Evolutionary conservation across 2,797 vertebrate genomes (phyloP).

Genomic region (Sorex maritimensis): DNA sequence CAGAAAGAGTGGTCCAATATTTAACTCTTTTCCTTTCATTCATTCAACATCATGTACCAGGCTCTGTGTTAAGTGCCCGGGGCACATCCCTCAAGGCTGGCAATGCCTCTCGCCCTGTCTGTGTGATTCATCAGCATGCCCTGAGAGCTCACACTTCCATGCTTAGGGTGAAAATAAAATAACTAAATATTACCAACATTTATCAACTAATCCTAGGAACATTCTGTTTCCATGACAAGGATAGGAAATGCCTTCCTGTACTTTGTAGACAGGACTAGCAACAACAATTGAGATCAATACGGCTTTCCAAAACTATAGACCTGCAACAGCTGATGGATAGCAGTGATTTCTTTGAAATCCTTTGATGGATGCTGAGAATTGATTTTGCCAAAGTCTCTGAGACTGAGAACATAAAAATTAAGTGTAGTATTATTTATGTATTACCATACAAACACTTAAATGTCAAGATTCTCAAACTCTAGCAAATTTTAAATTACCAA

Average conservation of each 20-base stretch:
- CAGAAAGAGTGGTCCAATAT: neutral
- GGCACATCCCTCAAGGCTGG: neutral
- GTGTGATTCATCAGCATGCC: neutral
- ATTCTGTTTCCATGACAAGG: slow-evolving; percentile 50
- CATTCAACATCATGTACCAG: neutral
- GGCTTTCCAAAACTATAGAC: slow-evolving; percentile 31
- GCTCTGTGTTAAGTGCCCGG: neutral
- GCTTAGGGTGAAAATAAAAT: neutral
- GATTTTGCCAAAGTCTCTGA: slow-evolving; percentile 36
- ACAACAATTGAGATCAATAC: slow-evolving; percentile 19
- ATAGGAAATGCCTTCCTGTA: neutral
- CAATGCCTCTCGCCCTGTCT: neutral
- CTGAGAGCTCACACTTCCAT: too few species aligned
- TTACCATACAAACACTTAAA: neutral
- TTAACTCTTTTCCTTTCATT: neutral
- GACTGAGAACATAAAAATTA: slow-evolving; percentile 62
- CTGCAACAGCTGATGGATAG: neutral
- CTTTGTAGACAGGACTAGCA: slow-evolving; percentile 15
- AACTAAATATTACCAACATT: neutral
- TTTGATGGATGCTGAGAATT: neutral
- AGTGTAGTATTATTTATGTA: slow-evolving; percentile 31
- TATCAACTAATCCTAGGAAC: slow-evolving; percentile 50
- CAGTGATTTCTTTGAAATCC: neutral
- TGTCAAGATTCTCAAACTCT: neutral
- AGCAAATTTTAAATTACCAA: slow-evolving; percentile 50